Conservation (phyloP, 2,113 vertebrate genomes). For the Phaetusa simplex region DNA sequence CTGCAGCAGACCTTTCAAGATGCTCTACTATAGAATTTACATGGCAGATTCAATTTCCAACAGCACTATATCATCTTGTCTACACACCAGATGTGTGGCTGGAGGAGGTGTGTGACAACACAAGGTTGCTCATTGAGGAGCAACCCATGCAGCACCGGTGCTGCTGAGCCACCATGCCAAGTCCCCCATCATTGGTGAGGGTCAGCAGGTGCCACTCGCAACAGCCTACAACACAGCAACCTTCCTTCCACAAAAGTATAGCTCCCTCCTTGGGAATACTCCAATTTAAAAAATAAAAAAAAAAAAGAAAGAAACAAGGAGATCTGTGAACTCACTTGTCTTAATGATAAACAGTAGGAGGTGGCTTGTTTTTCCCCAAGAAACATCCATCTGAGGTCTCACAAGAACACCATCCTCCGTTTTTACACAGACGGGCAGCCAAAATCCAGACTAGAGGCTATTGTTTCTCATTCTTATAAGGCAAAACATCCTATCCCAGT, state of each 20-base stretch:
- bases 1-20: not conserved
- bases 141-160: not conserved
- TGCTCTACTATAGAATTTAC: not conserved
- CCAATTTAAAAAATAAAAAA: accelerated
- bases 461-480: not conserved
- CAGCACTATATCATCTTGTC: not conserved
- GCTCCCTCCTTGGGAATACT: not conserved
- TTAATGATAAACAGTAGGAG: not conserved
- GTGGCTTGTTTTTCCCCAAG: not conserved
- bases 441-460: not conserved
- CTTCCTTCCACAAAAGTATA: not conserved
- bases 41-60: not conserved
- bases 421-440: not conserved
- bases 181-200: too few relatives aligned
- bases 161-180: not conserved
- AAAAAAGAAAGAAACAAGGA: too few relatives aligned
- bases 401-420: not conserved
- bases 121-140: not conserved
- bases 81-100: not conserved
- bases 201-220: not conserved
- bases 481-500: not conserved
- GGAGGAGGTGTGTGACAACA: not conserved
- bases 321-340: not conserved
- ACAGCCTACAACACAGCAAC: not conserved
- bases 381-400: not conserved